Conservation (phyloP, 92 coral and sea anemone species). For the Epizoanthus ramosus region DNA sequence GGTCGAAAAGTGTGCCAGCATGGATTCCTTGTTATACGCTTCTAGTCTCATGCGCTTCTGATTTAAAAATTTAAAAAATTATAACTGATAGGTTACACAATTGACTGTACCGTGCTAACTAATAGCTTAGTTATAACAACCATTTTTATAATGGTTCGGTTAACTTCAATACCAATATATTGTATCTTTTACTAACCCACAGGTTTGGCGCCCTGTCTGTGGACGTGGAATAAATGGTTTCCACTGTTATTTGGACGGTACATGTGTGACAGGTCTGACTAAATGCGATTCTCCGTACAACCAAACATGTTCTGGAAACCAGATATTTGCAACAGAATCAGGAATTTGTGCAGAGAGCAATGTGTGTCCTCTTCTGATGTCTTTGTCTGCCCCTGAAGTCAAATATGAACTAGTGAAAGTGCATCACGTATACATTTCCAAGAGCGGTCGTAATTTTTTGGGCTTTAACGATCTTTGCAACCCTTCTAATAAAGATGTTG, state of each 20-base stretch:
- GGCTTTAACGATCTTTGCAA: conserved; percentile 48
- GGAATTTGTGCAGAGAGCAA: conserved; percentile 53
- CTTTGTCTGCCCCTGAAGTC: conserved; percentile 29
- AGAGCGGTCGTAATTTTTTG: conserved; percentile 63
- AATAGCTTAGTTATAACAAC: not conserved
- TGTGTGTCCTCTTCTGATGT: conserved; percentile 8
- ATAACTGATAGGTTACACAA: not conserved
- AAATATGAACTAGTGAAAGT: conserved; percentile 61
- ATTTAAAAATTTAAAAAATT: too few relatives aligned
- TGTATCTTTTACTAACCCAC: not conserved
- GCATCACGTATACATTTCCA: conserved; percentile 58
- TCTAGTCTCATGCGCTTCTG: too few relatives aligned
- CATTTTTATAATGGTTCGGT: not conserved
- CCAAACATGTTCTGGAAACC: conserved; percentile 50
- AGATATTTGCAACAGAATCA: conserved; percentile 63
- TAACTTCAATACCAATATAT: not conserved
- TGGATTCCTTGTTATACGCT: too few relatives aligned
- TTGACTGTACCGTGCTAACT: not conserved
- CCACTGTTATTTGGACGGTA: conserved; percentile 58
- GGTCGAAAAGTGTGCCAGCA: too few relatives aligned
- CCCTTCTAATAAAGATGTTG: conserved; percentile 26
- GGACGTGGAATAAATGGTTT: conserved; percentile 54
- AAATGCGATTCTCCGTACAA: conserved; percentile 49
- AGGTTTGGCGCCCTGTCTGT: conserved; percentile 87
- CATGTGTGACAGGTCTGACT: conserved; percentile 36